Evolutionary conservation across 35 echinoderm and acorn worm species (phyloP).

Genomic region (Stichopus chloronotus): DNA sequence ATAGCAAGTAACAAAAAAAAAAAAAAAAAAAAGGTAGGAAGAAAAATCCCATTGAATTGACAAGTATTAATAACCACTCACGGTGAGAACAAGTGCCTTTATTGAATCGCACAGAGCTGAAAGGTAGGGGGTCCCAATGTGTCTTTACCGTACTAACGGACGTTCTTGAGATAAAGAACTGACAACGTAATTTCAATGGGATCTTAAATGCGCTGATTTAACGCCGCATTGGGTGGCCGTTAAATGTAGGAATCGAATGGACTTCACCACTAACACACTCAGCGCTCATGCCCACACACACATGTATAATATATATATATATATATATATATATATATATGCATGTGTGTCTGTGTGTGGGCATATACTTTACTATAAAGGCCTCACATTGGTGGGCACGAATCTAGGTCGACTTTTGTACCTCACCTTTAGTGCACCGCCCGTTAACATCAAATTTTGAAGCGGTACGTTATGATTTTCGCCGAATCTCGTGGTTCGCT

Average conservation of each 20-base stretch:
- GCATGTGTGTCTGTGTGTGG: neutral
- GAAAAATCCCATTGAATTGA: neutral
- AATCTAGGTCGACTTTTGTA: too few species aligned
- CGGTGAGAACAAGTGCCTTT: neutral
- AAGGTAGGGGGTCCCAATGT: neutral
- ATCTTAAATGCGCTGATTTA: neutral
- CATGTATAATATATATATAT: neutral
- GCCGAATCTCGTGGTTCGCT: too few species aligned
- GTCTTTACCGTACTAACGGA: neutral
- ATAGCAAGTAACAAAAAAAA: conserved; percentile 19
- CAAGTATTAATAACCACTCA: neutral
- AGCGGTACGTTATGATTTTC: too few species aligned
- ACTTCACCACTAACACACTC: neutral
- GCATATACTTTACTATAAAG: too few species aligned
- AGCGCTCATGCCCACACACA: neutral
- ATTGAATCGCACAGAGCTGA: neutral
- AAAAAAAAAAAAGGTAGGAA: neutral
- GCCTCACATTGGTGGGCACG: too few species aligned
- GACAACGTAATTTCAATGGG: neutral
- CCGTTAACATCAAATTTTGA: too few species aligned
- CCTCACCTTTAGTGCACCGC: too few species aligned
- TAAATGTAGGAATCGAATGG: neutral
- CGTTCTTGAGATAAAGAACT: neutral
- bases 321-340: neutral
- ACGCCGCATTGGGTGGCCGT: neutral